phyloP scores from a whole-genome alignment of 2,113 vertebrate species.

The Melospiza georgiana region DNA sequence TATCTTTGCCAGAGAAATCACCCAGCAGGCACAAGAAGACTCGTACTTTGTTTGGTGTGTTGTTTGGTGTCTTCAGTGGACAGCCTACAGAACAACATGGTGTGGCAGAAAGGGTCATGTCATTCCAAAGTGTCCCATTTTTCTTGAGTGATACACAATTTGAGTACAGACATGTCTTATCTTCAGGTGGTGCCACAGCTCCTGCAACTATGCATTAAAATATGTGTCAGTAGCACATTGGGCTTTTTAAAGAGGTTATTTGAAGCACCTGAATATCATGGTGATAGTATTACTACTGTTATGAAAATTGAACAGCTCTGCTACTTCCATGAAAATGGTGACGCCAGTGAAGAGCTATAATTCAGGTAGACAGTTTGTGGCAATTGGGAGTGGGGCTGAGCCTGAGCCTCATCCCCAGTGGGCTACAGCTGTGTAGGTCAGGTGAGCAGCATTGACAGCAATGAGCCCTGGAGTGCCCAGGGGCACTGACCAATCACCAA shows the following conservation, averaged over 20 bases:
- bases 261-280: neutral
- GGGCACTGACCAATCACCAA: neutral
- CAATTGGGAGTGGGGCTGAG: neutral
- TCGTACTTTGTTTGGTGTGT: neutral
- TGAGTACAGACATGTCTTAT: neutral
- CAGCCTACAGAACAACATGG: neutral
- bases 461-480: neutral
- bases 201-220: neutral
- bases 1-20: neutral
- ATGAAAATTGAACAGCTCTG: neutral
- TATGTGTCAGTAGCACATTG: neutral
- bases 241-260: neutral
- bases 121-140: neutral
- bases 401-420: fast-evolving
- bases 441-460: neutral
- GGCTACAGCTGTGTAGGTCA: neutral
- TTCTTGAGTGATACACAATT: neutral
- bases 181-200: neutral
- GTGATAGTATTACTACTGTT: neutral
- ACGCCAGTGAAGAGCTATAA: neutral
- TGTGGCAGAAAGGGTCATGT: neutral
- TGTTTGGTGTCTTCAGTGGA: neutral
- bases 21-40: neutral
- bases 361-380: neutral
- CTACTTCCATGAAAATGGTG: neutral